Evolutionary conservation across 2,888 invertebrate species (phyloP).

Genomic region (Melanostoma mellinum): DNA sequence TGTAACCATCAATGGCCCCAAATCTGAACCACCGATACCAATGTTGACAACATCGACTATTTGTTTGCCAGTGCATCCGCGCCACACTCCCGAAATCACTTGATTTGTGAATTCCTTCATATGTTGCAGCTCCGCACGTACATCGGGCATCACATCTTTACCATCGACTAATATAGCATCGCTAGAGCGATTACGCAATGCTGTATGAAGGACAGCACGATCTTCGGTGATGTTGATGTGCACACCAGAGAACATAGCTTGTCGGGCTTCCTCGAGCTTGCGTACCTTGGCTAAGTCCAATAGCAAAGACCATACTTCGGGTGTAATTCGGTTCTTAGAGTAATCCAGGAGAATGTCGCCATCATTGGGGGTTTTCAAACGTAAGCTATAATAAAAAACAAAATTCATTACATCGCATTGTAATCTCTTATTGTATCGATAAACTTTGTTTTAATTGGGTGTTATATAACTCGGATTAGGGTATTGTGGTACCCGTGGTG

Average conservation of each 20-base stretch:
- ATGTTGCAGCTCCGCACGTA: slow-evolving; percentile 94
- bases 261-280: slow-evolving; percentile 91
- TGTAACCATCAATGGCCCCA: slow-evolving; percentile 99
- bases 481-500: too few relatives aligned
- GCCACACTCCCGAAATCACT: slow-evolving; percentile 88
- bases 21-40: slow-evolving; percentile 99
- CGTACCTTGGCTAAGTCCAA: slow-evolving; percentile 91
- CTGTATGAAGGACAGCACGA: slow-evolving; percentile 96
- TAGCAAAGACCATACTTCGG: slow-evolving; percentile 88
- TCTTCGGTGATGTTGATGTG: slow-evolving; percentile 99
- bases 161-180: slow-evolving; percentile 91
- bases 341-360: slow-evolving; percentile 97
- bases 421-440: too few relatives aligned
- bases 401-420: neutral
- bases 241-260: slow-evolving; percentile 96
- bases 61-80: slow-evolving; percentile 93
- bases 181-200: slow-evolving; percentile 90
- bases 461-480: neutral
- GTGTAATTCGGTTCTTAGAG: slow-evolving; percentile 96
- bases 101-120: slow-evolving; percentile 96
- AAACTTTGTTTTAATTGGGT: neutral
- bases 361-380: slow-evolving; percentile 90
- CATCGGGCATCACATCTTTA: slow-evolving; percentile 95
- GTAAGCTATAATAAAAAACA: slow-evolving; percentile 84
- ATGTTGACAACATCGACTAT: slow-evolving; percentile 99